Conservation (phyloP, 2,113 vertebrate genomes). For the Bostrychus sinensis region DNA sequence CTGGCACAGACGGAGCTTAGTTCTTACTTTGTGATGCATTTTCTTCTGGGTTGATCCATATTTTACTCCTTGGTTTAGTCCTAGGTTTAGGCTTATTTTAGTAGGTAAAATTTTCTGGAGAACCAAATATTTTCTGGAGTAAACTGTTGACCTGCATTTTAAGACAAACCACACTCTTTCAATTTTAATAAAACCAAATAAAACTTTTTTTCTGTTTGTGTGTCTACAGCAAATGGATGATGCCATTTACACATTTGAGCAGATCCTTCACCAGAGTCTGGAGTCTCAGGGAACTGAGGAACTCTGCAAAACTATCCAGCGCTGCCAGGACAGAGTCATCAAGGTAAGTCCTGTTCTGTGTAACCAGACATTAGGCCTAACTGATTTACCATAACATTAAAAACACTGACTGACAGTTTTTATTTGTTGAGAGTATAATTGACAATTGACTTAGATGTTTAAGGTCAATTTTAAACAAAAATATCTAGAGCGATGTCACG, state of each 20-base stretch:
- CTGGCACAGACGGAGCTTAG: too few species aligned
- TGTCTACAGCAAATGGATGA: constrained; percentile 90
- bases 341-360: constrained; percentile 80
- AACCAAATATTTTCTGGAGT: too few species aligned
- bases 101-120: too few species aligned
- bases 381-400: not conserved
- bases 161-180: too few species aligned
- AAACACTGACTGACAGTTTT: not conserved
- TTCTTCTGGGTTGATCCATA: too few species aligned
- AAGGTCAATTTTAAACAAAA: too few species aligned
- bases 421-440: not conserved
- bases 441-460: too few species aligned
- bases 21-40: too few species aligned
- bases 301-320: constrained; percentile 89
- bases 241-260: constrained; percentile 90
- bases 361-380: not conserved
- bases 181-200: not conserved
- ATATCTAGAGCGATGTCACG: too few species aligned
- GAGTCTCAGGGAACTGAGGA: constrained; percentile 83
- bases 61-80: too few species aligned
- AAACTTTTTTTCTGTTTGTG: not conserved
- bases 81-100: too few species aligned
- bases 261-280: constrained; percentile 91
- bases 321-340: constrained; percentile 92
- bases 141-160: too few species aligned